These are phyloP conservation scores for Delia radicum DNA, from an alignment of 1,140 invertebrate genomes.

Conservation along the genomic window DNA sequence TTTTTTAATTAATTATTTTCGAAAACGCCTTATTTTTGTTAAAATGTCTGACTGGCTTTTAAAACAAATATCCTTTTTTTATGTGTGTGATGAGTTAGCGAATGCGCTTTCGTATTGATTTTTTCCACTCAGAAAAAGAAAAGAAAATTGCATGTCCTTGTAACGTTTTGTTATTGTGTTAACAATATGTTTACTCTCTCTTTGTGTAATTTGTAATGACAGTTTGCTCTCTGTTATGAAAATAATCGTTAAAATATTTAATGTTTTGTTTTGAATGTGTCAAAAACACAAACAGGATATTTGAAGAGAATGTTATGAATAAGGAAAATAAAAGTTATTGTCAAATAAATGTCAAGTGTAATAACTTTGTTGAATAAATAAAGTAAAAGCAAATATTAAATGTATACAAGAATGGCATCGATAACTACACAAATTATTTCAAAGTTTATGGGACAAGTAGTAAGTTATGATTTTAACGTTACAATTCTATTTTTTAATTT, in stretches of 20 bases:
- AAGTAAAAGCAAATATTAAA: neutral
- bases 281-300: neutral
- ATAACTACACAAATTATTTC: too few species aligned
- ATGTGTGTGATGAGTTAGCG: neutral
- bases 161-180: conserved; percentile 20
- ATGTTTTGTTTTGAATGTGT: neutral
- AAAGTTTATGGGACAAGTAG: too few species aligned
- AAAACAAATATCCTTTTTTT: neutral
- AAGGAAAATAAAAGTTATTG: neutral
- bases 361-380: neutral
- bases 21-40: conserved; percentile 14
- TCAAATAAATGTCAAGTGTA: neutral
- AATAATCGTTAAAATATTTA: neutral
- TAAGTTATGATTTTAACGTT: too few species aligned
- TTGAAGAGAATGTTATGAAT: neutral
- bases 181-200: neutral
- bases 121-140: neutral
- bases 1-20: neutral
- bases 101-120: conserved; percentile 12
- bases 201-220: neutral
- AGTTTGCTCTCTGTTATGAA: neutral
- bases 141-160: conserved; percentile 19
- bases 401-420: neutral
- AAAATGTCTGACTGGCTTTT: neutral
- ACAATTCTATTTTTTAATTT: too few species aligned